Percentiles rank a stretch among this genome's conserved stretches.
Conservation (phyloP, 2,888 invertebrate species). For the Drosophila anomalata region DNA sequence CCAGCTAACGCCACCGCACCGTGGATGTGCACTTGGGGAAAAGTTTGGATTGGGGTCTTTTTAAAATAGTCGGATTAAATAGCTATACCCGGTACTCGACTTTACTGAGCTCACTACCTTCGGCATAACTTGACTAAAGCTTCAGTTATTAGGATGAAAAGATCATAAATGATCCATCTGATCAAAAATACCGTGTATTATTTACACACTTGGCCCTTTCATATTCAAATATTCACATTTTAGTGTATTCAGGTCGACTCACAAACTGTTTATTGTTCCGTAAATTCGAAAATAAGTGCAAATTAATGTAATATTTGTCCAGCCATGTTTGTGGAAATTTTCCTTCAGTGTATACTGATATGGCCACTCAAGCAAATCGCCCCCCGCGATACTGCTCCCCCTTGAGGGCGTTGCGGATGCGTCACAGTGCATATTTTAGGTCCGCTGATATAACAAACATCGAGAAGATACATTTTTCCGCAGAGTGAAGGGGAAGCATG, state of each 20-base stretch:
- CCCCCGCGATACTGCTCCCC: not conserved
- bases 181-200: too few species aligned
- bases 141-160: too few species aligned
- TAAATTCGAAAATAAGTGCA: too few species aligned
- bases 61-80: too few species aligned
- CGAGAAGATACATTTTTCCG: conserved; percentile 20
- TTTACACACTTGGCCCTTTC: too few species aligned
- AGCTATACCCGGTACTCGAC: too few species aligned
- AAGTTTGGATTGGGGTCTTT: not conserved
- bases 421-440: conserved; percentile 75
- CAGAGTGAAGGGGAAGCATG: not conserved
- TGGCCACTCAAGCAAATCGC: conserved; percentile 41
- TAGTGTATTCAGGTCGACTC: not conserved
- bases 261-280: not conserved
- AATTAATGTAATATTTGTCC: not conserved
- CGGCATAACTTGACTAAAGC: too few species aligned
- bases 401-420: conserved; percentile 57
- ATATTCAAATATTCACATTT: too few species aligned
- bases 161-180: too few species aligned
- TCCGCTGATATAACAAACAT: conserved; percentile 64
- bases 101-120: too few species aligned
- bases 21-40: not conserved
- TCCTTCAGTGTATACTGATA: conserved; percentile 33
- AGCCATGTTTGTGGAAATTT: not conserved
- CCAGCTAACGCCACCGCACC: conserved; percentile 32